Evolutionary conservation across 1,140 invertebrate genomes (phyloP).

Genomic region (Drosophila ohnishii): DNA sequence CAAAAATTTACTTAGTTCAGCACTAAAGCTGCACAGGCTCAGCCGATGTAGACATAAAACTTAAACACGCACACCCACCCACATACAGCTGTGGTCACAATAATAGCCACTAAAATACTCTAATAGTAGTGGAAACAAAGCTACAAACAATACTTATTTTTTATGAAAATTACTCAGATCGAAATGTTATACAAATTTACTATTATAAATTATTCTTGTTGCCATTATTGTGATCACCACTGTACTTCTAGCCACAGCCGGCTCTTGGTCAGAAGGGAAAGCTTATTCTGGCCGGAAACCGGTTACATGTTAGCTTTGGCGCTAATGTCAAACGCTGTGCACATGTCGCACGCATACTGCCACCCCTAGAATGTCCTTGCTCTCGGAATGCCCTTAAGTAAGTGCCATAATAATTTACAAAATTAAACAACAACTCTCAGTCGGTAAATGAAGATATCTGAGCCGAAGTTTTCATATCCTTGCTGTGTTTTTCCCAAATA

Average conservation of each 20-base stretch:
- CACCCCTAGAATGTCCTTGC: constrained; percentile 18
- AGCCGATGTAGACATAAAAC: constrained; percentile 75
- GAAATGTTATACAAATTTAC: no score
- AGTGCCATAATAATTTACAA: constrained; percentile 50
- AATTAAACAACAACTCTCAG: constrained; percentile 50
- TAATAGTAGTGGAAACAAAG: no score
- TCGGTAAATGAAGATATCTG: constrained; percentile 25
- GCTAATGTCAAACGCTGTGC: constrained; percentile 70
- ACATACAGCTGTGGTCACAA: constrained; percentile 5
- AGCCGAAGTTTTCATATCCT: constrained; percentile 11
- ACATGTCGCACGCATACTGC: constrained; percentile 69
- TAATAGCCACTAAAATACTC: not conserved
- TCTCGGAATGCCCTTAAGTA: constrained; percentile 21
- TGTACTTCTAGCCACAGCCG: constrained; percentile 13
- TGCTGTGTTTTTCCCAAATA: constrained; percentile 22
- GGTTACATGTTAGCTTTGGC: constrained; percentile 70
- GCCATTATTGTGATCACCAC: not conserved
- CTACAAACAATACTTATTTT: not conserved
- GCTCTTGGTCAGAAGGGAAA: constrained; percentile 11
- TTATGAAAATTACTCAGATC: not conserved
- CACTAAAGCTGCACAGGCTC: constrained; percentile 73
- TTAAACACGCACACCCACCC: constrained; percentile 57
- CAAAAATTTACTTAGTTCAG: constrained; percentile 76
- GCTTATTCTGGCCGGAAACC: constrained; percentile 20
- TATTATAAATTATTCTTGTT: not conserved